Evolutionary conservation across 2,888 invertebrate species (phyloP).

Genomic region (Lasioglossum lativentre): DNA sequence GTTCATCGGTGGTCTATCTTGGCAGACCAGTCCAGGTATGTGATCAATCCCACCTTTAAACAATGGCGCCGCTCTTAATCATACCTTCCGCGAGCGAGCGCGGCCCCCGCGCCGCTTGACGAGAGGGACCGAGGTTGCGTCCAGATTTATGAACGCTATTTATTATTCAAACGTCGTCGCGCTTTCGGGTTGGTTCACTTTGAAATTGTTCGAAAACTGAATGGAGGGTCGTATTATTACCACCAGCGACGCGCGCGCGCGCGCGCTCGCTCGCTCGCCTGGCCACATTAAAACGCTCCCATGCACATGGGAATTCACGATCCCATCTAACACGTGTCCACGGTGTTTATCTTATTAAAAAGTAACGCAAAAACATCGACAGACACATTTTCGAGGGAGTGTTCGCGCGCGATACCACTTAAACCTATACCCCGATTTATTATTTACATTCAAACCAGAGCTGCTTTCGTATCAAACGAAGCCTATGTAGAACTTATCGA

Average conservation of each 20-base stretch:
- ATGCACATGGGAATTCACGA: not conserved
- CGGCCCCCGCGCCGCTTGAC: conserved; percentile 9
- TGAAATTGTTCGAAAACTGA: conserved; percentile 5
- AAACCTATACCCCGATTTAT: not conserved
- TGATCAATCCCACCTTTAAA: conserved; percentile 6
- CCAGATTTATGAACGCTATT: not conserved
- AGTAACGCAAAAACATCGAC: not conserved
- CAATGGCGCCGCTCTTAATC: conserved; percentile 17
- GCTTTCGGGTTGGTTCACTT: not conserved
- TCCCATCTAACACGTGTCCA: not conserved
- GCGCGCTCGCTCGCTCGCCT: not conserved
- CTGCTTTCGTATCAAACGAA: not conserved
- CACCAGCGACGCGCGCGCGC: not conserved
- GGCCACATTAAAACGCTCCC: not conserved
- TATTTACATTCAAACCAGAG: not conserved
- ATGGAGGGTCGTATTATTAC: not conserved
- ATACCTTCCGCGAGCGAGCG: not conserved
- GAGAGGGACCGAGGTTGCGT: not conserved
- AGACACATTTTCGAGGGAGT: not conserved
- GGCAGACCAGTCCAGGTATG: conserved; percentile 99
- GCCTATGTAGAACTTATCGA: not conserved
- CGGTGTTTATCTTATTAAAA: not conserved
- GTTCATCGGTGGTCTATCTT: conserved; percentile 99
- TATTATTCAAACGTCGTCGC: not conserved
- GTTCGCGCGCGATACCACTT: not conserved